Conservation (phyloP, 37 sponge, comb jelly and placozoan genomes). For the Agelas oroides region DNA sequence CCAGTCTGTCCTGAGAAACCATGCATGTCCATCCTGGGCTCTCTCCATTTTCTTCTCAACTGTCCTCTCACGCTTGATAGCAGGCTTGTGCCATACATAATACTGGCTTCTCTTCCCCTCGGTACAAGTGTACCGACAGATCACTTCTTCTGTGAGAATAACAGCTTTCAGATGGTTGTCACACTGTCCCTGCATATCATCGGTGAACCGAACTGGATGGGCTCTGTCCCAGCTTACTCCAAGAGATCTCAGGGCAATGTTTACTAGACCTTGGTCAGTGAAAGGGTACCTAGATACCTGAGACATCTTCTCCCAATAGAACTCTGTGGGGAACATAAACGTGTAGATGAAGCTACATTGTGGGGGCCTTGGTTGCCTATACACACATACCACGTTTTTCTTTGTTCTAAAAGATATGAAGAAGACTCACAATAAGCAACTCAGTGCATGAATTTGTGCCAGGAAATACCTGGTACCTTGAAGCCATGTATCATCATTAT, state of each 20-base stretch:
- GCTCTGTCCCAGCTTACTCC: background rate
- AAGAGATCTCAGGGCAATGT: slow-evolving; percentile 3
- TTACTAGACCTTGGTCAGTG: slow-evolving; percentile 37
- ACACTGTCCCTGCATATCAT: slow-evolving; percentile 7
- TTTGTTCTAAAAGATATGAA: no score
- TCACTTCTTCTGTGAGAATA: slow-evolving; percentile 20
- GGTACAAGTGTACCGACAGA: slow-evolving; percentile 23
- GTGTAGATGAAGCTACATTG: no score
- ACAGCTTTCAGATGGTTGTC: background rate
- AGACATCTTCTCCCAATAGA: slow-evolving; percentile 18
- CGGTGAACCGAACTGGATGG: background rate
- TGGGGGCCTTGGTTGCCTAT: no score
- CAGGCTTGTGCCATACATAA: slow-evolving; percentile 34
- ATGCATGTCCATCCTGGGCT: slow-evolving; percentile 17
- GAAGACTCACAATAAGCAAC: no score
- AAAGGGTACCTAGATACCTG: background rate
- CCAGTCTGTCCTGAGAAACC: slow-evolving; percentile 22
- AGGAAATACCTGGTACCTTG: no score
- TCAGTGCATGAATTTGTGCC: no score
- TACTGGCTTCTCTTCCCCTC: slow-evolving; percentile 3
- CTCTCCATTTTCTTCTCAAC: slow-evolving; percentile 20
- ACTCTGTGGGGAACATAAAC: background rate
- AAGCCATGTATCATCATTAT: no score
- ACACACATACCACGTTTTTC: no score
- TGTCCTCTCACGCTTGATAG: slow-evolving; percentile 17